Evolutionary conservation across 2,797 vertebrate genomes (phyloP), one percentile per base, ranked within the genome.

Genomic region (Telmatherina bonti): DNA sequence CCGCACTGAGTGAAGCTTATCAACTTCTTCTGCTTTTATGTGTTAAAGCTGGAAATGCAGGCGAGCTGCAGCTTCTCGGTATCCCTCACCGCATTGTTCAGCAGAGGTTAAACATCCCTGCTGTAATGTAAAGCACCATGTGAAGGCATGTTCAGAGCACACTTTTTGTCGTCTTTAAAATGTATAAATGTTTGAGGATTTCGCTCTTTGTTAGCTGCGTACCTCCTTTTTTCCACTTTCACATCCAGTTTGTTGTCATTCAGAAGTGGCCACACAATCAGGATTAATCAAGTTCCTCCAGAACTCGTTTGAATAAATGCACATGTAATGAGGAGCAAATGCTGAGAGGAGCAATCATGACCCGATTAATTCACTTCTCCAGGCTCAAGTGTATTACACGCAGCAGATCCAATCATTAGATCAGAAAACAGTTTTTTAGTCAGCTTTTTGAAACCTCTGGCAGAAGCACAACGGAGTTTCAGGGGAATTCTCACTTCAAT

Each of bases 401-500:
- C 62, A 41, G 62, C 9, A 66, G 26, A 80, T 74, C 1, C 36
- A 43, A 53, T 76, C 49, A 67, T 72, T 60, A 70, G 47, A 76
- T 71, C 35, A 71, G 61, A 55, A 71, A 68, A 33, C 41, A 1
- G 13, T 53, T 73, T 27, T 56, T 35, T 53, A 36, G 30, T 58
- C 45, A 12, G 10, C 29, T 64, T 63, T 38, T 29, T 78, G 45
- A 55, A 74, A 58, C 16, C 43, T 70, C 51, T 53, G 59, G 72
- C 53, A 67, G 72, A 57, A 29, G 41, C 38, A 24, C n/a, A 6
- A 56, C 38, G 6, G 13, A 2, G 35, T 82, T 80, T 67, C 64
- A 54, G 49, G 70, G 74, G 52, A 78, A 67, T 72, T 83, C 61
- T 67, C 53, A n/a, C 74, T 62, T 70, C 33, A 41, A 2, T 72